These are phyloP conservation scores for Dicaeum eximium DNA, from an alignment of 2,113 vertebrate species.

Conservation along the genomic window DNA sequence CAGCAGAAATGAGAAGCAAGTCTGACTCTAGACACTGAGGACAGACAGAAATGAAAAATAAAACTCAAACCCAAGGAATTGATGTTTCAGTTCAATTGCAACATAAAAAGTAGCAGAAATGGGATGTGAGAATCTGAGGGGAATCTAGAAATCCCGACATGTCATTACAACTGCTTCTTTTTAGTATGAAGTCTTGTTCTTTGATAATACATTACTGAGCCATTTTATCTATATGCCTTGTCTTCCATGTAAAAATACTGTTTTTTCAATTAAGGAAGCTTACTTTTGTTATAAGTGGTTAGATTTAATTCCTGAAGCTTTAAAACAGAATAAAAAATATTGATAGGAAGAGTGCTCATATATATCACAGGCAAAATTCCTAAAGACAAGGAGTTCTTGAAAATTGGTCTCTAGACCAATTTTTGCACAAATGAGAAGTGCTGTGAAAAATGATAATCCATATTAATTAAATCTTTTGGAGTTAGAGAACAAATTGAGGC, in stretches of 20 bases:
- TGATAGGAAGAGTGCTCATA: not conserved
- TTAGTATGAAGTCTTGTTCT: not conserved
- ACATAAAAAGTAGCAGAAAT: not conserved
- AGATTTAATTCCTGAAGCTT: not conserved
- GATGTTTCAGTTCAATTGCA: not conserved
- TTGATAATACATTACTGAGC: not conserved
- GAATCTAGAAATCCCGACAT: not conserved
- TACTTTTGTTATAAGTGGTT: not conserved
- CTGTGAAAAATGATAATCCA: not conserved
- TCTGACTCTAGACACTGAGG: not conserved
- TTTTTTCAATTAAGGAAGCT: not conserved
- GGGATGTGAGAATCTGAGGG: not conserved
- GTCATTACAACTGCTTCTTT: not conserved
- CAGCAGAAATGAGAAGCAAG: not conserved
- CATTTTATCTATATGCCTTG: not conserved
- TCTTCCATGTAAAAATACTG: not conserved
- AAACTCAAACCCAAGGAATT: not conserved
- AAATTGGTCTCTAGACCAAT: not conserved
- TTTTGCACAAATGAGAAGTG: not conserved
- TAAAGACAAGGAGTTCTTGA: not conserved
- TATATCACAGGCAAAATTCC: not conserved
- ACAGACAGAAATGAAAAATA: not conserved
- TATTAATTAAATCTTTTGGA: conserved; percentile 22
- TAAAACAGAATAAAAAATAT: not conserved
- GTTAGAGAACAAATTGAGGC: not conserved